Percentiles rank a stretch among this genome's conserved stretches.
Evolutionary conservation across 2,888 invertebrate genomes (phyloP).

Genomic region (Smittia sp.): DNA sequence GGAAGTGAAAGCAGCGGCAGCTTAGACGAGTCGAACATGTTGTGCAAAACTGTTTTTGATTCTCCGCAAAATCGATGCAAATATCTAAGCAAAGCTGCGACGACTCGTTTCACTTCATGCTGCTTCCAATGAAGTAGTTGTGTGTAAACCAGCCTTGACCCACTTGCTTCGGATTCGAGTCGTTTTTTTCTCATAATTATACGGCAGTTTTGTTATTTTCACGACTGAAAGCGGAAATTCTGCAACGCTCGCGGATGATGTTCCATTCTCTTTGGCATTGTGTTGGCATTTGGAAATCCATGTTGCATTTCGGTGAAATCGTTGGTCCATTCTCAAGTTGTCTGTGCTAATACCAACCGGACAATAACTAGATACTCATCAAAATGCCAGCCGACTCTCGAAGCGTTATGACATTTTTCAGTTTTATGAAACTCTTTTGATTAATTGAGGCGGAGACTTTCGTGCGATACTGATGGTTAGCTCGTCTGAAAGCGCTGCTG

Average conservation of each 20-base stretch:
- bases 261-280: not conserved
- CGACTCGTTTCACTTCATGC: conserved; percentile 7
- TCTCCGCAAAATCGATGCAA: not conserved
- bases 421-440: no score
- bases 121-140: not conserved
- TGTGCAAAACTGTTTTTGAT: conserved; percentile 1
- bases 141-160: conserved; percentile 35
- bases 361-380: no score
- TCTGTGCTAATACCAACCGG: no score
- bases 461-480: no score
- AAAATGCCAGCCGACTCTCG: no score
- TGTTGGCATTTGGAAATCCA: not conserved
- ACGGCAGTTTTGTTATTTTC: conserved; percentile 19
- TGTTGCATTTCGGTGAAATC: no score
- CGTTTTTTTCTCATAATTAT: conserved; percentile 39
- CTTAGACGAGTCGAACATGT: not conserved
- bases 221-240: conserved; percentile 34
- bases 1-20: conserved; percentile 35
- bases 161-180: not conserved
- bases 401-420: no score
- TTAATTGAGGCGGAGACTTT: no score
- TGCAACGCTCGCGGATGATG: conserved; percentile 28
- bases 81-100: not conserved
- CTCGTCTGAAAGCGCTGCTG: no score
- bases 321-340: no score